Base-by-base conservation (phyloP, 2,113 vertebrate genomes). In the Calonectris borealis region DNA sequence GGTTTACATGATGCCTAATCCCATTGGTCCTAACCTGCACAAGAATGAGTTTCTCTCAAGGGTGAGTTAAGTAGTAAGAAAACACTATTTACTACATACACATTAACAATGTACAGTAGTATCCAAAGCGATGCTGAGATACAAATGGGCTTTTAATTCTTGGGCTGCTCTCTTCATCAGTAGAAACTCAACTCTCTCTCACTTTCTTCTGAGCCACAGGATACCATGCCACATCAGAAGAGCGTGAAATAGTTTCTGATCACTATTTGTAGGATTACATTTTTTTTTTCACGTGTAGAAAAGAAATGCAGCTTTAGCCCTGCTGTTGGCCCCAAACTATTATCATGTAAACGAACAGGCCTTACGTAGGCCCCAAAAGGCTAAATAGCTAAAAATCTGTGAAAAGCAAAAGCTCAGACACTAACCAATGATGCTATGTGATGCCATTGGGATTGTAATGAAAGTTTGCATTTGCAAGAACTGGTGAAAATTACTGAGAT, bases 281-380 rank as follows among this genome's bases (percentile, higher is more conserved):
- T 65, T 40, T 10, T 54, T 62, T 38, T 15, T 60, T 12, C n/a
- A 48, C 5, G 14, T 21, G 18, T 27, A 71, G 73, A 79, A 91
- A 82, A 69, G 52, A 91, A 79, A 64, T 19, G 6, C 14, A 87
- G 31, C 14, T 82, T 60, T 85, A 66, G 42, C 17, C 26, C 51
- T 68, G 34, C 34, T 51, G 19, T 57, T 57, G 48, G 24, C 14
- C 44, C 16, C 54, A 22, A 58, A 44, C 25, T 66, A 51, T 36
- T 58, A 16, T 17, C 4, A 42, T 8, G 19, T 58, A 80, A 90
- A 77, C 0, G 0, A 62, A 62, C 0, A 44, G 48, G 11, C 12
- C 16, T 32, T 32, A 64, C 10, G 36, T 51, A 64, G 38, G 11
- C 34, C 58, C 26, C 12, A 49, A 83, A 66, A 36, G 29, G 42